phyloP scores from a whole-genome alignment of 2,113 vertebrate species.

The Epinephelus moara region DNA sequence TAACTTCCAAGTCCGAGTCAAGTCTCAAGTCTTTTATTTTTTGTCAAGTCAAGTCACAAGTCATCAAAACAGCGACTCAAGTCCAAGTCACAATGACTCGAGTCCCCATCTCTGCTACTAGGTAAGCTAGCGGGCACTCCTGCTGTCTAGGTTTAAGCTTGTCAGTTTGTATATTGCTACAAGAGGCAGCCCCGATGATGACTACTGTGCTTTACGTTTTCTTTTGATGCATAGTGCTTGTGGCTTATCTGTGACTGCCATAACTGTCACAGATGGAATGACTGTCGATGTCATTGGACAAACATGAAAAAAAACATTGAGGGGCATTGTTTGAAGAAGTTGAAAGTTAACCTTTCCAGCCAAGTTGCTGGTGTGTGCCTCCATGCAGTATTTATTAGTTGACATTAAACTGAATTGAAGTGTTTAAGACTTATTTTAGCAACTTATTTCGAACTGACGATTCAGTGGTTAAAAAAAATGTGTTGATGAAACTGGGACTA shows the following conservation, averaged over 20 bases:
- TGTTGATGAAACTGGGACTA: not conserved
- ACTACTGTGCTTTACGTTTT: not conserved
- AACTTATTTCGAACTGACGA: not conserved
- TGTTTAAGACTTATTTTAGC: too few relatives aligned
- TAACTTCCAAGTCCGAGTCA: too few relatives aligned
- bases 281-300: too few relatives aligned
- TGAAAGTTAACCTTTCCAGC: not conserved
- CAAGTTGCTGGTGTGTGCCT: not conserved
- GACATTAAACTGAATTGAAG: not conserved
- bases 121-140: too few relatives aligned
- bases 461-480: not conserved
- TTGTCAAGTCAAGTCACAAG: too few relatives aligned
- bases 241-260: not conserved
- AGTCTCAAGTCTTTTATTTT: too few relatives aligned
- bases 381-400: not conserved
- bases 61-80: too few relatives aligned
- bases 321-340: not conserved
- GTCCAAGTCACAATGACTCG: too few relatives aligned
- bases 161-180: too few relatives aligned
- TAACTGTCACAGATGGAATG: not conserved
- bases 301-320: not conserved
- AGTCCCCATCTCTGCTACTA: too few relatives aligned
- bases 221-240: not conserved
- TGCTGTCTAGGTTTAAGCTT: too few relatives aligned
- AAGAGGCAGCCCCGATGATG: too few relatives aligned